These are phyloP conservation scores for Corapipo altera DNA, from an alignment of 2,113 vertebrate genomes.

Conservation along the genomic window DNA sequence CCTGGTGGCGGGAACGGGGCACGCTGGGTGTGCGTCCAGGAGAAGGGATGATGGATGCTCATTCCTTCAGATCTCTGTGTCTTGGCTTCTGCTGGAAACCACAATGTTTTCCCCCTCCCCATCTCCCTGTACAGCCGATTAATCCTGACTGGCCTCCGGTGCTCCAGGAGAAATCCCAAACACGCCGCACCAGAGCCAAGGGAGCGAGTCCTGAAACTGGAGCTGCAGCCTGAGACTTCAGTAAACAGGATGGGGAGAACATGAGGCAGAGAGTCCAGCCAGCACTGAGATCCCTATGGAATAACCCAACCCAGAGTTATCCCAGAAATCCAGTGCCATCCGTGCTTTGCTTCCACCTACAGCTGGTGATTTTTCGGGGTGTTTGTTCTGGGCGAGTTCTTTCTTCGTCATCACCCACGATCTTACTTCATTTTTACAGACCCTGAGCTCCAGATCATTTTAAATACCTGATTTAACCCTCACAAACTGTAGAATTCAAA, in stretches of 20 bases:
- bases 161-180: conserved; percentile 1
- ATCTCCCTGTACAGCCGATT: neutral
- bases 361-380: neutral
- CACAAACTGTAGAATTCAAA: neutral
- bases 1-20: neutral
- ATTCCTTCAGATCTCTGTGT: neutral
- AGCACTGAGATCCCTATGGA: rapidly evolving
- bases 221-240: neutral
- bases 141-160: neutral
- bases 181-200: neutral
- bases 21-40: neutral
- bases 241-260: conserved; percentile 17
- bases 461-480: neutral
- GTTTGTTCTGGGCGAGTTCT: neutral
- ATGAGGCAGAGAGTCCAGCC: neutral
- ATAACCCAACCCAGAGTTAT: neutral
- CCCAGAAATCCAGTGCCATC: neutral
- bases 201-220: neutral
- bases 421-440: neutral
- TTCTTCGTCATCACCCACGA: neutral
- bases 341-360: neutral
- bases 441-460: neutral
- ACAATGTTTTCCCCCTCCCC: rapidly evolving
- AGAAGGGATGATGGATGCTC: neutral
- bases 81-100: conserved; percentile 11